These are phyloP conservation scores for Clarias pachynema DNA, from an alignment of 2,797 vertebrate genomes.

Conservation along the genomic window DNA sequence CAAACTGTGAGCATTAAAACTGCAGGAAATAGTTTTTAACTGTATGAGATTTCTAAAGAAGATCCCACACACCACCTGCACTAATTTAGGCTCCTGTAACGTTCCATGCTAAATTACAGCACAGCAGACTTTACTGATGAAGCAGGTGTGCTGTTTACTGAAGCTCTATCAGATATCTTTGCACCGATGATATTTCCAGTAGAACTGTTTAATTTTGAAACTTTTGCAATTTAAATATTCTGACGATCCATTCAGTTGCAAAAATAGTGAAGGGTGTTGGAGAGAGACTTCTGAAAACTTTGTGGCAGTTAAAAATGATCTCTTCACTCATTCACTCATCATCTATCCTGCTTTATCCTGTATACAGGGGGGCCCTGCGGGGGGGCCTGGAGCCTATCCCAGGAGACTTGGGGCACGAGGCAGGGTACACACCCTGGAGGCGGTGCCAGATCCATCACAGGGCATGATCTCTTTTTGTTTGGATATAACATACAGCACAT, in stretches of 20 bases:
- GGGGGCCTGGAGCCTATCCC: too few relatives aligned
- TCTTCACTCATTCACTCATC: too few relatives aligned
- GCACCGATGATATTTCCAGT: not conserved
- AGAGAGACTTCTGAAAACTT: not conserved
- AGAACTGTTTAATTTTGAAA: not conserved
- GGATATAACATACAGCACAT: too few relatives aligned
- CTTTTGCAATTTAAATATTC: not conserved
- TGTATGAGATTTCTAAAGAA: conserved; percentile 9
- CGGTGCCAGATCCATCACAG: too few relatives aligned
- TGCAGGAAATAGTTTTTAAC: conserved; percentile 19
- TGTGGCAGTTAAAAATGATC: not conserved
- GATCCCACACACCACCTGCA: conserved; percentile 14
- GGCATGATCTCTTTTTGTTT: too few relatives aligned
- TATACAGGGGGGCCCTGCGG: too few relatives aligned
- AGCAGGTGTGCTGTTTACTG: conserved; percentile 18
- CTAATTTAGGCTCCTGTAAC: conserved; percentile 8
- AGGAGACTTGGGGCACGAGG: too few relatives aligned
- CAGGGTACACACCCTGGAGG: too few relatives aligned
- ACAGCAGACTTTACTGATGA: conserved; percentile 19
- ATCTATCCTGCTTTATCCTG: too few relatives aligned
- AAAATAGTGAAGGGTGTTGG: not conserved
- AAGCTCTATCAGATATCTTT: not conserved
- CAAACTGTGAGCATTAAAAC: conserved; percentile 15
- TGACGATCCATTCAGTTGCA: not conserved
- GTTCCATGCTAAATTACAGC: conserved; percentile 14